Conservation (phyloP, 2,113 vertebrate genomes). For the Semicossyphus pulcher region DNA sequence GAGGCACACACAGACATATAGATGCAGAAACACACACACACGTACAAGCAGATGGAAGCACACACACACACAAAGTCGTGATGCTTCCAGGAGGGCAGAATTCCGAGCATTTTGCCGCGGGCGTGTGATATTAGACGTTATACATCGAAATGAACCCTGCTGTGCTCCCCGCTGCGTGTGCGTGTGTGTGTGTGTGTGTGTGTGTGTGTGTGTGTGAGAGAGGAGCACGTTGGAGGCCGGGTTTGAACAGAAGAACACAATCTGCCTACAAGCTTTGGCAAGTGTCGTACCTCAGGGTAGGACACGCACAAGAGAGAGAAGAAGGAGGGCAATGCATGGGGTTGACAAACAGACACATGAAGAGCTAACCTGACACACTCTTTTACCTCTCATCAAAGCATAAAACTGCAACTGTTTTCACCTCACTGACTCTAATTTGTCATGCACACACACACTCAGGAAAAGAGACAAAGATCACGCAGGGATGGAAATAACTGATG, state of each 20-base stretch:
- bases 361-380: not conserved
- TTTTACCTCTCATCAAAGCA: slow-evolving; percentile 25
- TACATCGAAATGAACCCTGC: slow-evolving; percentile 79
- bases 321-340: not conserved
- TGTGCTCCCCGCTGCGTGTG: slow-evolving; percentile 22
- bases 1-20: slow-evolving; percentile 22
- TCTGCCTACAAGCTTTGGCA: slow-evolving; percentile 48
- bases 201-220: slow-evolving; percentile 12
- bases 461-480: not conserved
- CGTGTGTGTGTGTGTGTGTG: slow-evolving; percentile 10
- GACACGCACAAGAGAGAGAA: slow-evolving; percentile 44
- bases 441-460: not conserved
- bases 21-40: slow-evolving; percentile 49
- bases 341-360: not conserved
- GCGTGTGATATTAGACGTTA: slow-evolving; percentile 85
- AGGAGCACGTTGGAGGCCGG: not conserved
- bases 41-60: slow-evolving; percentile 3
- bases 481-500: too few relatives aligned
- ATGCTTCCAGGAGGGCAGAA: slow-evolving; percentile 69
- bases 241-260: slow-evolving; percentile 49
- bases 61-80: slow-evolving; percentile 50
- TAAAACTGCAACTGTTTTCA: not conserved
- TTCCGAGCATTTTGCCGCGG: slow-evolving; percentile 84
- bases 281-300: slow-evolving; percentile 53
- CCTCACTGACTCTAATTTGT: slow-evolving; percentile 6